Base-by-base conservation (phyloP, 2,888 invertebrate genomes). In the Drosophila anomelani region DNA sequence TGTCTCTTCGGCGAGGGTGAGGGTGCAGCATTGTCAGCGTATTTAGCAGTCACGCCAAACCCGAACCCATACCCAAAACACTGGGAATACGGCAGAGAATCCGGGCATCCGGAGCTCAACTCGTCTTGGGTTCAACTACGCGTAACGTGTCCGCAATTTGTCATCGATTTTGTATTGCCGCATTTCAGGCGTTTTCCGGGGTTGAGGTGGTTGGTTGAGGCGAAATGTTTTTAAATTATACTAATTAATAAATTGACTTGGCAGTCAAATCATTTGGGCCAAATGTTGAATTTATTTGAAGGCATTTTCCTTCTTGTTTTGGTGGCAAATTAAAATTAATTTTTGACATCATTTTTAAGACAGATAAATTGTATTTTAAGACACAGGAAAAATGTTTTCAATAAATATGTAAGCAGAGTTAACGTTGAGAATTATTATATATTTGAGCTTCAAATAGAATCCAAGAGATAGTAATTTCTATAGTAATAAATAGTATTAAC, bases 111-210 rank as follows among this genome's bases (percentile, higher is more conserved):
- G 23, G 23, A 63, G 64, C 81, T 83, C 80, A 83, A 85, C 83
- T 89, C 82, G 68, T 81, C 89, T 87, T 74, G 82, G 79, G 86
- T 81, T 89, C 90, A 92, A 92, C 92, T 92, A 91, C 88, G 91
- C 92, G 92, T 92, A 92, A 92, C 92, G 92, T 92, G 92, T 92
- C 92, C 85, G 91, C 92, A 92, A 92, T 92, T 92, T 92, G 92
- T 92, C 92, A 92, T 91, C 92, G 92, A 92, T 92, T 92, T 91
- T 89, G 86, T 82, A 88, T 89, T 90, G 85, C 81, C 85, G 84
- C 80, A 73, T 88, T 90, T 84, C 84, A 84, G 89, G 89, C 82
- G 90, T 81, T 49, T 56, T 47, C 39, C n/a, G 36, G 67, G 71
- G 63, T 53, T 67, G 51, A 34, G 47, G 44, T 60, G 10, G 43